phyloP scores from a whole-genome alignment of 2,888 invertebrate species.

The Cataglyphis rosenhaueri region DNA sequence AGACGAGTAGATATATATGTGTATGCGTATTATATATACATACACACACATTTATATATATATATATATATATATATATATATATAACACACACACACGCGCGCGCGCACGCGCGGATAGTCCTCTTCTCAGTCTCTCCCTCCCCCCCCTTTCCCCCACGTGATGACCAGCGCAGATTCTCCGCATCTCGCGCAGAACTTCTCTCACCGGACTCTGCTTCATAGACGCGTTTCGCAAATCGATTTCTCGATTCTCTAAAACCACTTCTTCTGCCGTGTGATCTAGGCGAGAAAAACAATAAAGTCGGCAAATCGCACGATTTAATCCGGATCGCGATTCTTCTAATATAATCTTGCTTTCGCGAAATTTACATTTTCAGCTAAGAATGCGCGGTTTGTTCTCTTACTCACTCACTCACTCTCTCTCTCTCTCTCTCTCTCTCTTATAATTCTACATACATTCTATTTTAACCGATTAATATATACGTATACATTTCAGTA shows the following conservation, averaged over 20 bases:
- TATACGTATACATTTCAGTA: not conserved
- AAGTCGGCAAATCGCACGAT: slow-evolving; percentile 1
- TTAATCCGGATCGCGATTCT: slow-evolving; percentile 3
- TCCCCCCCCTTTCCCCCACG: slow-evolving; percentile 36
- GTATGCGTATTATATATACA: too few relatives aligned
- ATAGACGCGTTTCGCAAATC: slow-evolving; percentile 73
- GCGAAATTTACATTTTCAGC: slow-evolving; percentile 15
- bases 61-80: not conserved
- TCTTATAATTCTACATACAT: not conserved
- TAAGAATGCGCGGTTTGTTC: not conserved
- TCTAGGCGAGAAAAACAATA: slow-evolving; percentile 47
- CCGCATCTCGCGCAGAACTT: slow-evolving; percentile 42
- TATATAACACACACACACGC: not conserved
- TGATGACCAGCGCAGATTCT: slow-evolving; percentile 55
- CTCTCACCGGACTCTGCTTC: slow-evolving; percentile 43
- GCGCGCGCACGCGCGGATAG: slow-evolving; percentile 63
- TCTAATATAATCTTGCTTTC: not conserved
- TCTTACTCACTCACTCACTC: not conserved
- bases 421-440: not conserved
- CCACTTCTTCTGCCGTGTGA: slow-evolving; percentile 52
- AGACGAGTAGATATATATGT: slow-evolving; percentile 55
- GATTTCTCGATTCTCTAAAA: slow-evolving; percentile 67
- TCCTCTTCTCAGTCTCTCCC: not conserved
- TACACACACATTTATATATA: not conserved
- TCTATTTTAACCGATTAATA: not conserved